Conservation (phyloP, 2,113 vertebrate species). For the Choloepus hoffmanni region DNA sequence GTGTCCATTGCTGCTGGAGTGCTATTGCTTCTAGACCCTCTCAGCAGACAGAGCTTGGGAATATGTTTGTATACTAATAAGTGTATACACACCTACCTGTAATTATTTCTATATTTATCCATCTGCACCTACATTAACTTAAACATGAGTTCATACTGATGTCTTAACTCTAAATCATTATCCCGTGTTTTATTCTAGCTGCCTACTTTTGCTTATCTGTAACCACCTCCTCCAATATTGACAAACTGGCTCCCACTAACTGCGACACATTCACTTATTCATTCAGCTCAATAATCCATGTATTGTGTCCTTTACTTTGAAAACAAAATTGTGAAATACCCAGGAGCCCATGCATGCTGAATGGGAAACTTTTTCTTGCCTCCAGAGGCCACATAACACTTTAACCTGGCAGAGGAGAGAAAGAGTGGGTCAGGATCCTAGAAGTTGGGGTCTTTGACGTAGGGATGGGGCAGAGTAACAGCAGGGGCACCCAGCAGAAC, state of each 20-base stretch:
- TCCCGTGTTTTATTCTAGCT: background rate
- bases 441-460: background rate
- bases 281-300: background rate
- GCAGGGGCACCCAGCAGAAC: background rate
- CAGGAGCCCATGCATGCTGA: background rate
- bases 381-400: background rate
- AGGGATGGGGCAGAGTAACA: background rate
- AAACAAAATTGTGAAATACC: background rate
- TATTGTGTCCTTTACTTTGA: background rate
- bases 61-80: background rate
- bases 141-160: background rate
- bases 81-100: background rate
- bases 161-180: background rate
- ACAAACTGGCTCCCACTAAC: background rate
- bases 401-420: background rate
- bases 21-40: background rate
- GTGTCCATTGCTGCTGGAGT: background rate
- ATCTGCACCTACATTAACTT: background rate
- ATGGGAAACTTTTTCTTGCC: background rate
- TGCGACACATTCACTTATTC: background rate
- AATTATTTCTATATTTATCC: background rate
- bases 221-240: too few relatives aligned
- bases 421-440: background rate
- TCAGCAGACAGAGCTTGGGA: background rate
- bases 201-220: background rate